These are phyloP conservation scores for Grallaria varia DNA, from an alignment of 2,113 vertebrate species.

Conservation along the genomic window DNA sequence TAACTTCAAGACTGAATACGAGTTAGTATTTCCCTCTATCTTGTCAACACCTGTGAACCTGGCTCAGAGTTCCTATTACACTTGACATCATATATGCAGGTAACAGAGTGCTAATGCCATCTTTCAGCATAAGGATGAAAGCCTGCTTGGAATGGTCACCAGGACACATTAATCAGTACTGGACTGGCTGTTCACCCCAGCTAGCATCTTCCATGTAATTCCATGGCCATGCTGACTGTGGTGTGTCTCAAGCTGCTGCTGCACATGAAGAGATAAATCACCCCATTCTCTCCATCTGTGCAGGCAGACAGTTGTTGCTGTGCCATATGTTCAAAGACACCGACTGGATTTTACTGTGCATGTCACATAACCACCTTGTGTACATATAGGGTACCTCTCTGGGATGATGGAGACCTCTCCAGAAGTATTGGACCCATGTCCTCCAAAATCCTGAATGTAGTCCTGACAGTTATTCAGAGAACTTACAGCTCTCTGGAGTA, in stretches of 20 bases:
- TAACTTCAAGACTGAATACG: background rate
- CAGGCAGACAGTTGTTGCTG: slow-evolving; percentile 11
- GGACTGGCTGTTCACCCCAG: background rate
- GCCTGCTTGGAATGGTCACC: background rate
- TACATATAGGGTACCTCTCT: background rate
- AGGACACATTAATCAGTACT: background rate
- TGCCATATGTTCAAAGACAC: slow-evolving; percentile 10
- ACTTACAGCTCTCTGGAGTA: background rate
- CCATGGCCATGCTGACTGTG: background rate
- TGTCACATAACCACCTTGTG: background rate
- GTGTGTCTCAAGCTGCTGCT: background rate
- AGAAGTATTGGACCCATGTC: background rate
- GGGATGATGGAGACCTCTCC: background rate
- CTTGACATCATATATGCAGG: background rate
- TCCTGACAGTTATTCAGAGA: background rate
- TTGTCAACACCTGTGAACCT: background rate
- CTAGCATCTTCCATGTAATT: background rate
- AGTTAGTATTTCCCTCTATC: background rate
- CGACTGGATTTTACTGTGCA: background rate
- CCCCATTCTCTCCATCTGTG: background rate
- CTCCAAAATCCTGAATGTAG: background rate
- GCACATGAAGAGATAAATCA: slow-evolving; percentile 22
- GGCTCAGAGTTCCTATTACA: background rate
- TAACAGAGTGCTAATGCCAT: background rate
- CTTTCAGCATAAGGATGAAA: background rate